Base-by-base conservation (phyloP, 2,888 invertebrate species). In the Iphiclides podalirius region DNA sequence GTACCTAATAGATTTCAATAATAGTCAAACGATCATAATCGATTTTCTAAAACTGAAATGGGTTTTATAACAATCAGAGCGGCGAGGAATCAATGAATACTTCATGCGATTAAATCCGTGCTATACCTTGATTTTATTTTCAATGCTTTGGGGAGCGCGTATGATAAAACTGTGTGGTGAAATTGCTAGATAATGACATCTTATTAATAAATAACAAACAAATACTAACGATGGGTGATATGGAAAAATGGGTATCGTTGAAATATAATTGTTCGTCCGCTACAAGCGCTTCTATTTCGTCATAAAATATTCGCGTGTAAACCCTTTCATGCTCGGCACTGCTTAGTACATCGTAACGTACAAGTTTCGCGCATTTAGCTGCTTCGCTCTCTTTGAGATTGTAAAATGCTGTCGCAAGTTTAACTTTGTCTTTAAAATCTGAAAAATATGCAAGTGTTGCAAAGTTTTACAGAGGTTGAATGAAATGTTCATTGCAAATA, bases 201-300 rank as follows among this genome's bases (percentile, higher is more conserved):
- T 20, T 28, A 28, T 2, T 9, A 28, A 2, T n/a, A n/a, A 28
- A 28, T n/a, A 4, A n/a, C 7, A n/a, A 23, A 17, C 2, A 4
- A 31, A 11, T 49, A 79, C 84, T 79, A 59, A 92, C 92, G 62
- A 81, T 71, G 11, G 92, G 92, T 14, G 72, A 66, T 47, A 92
- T 77, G n/a, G 76, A 66, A 63, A 92, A 92, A 60, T 86, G 76
- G n/a, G 64, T 71, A 55, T 81, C 69, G 54, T 80, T 73, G 53
- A 76, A 85, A 20, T 63, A 65, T 16, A 88, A 61, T 2, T 75
- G 60, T 58, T 85, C 82, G 47, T 87, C 88, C 2, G 79, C 79
- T 4, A 85, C 79, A 1, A 88, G 67, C 6, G 82, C 68, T 44
- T 85, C 81, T 56, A 88, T 72, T 63, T 88, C 86, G 52, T 88